Base-by-base conservation (phyloP, 2,888 invertebrate genomes). In the Palloptera scutellata region DNA sequence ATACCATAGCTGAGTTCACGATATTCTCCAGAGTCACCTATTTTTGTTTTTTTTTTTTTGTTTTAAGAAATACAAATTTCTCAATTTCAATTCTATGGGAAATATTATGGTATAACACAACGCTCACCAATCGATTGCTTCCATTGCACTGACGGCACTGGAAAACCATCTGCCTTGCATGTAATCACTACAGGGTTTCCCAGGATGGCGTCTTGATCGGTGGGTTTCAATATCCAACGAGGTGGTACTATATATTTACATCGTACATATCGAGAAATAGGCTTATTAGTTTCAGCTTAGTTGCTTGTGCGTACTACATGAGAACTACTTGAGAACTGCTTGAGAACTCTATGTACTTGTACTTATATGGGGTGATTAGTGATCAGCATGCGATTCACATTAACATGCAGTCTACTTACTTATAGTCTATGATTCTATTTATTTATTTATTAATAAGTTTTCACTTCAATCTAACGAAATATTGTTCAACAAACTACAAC, bases 121-220 rank as follows among this genome's bases (percentile, higher is more conserved):
- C 41, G 75, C 81, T 76, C 82, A 87, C 87, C 87, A 77, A 87
- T 86, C 61, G 87, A 86, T 77, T 87, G 87, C 75, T 87, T 87
- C 87, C 87, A 88, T 72, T 86, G 86, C 64, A 88, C 82, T 17
- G 82, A 81, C 10, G 93, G 93, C 30, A 87, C 82, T 0, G 93
- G 94, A 78, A 92, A 92, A 48, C 93, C 93, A 62, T 90, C 90
- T 11, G 92, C 92, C 79, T 89, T 89, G 79, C 94, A 94, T 73
- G 89, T 89, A 72, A 93, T 85, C 6, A 88, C 86, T 66, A 92
- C 87, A 3, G 89, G 84, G 77, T 91, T 91, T 43, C 92, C 93
- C 61, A 91, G 89, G 73, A 92, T 87, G 58, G 91, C 90, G 64
- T 91, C 89, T 75, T 90, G 89, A 81, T 92, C 91, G 79, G 88